phyloP scores from a whole-genome alignment of 2,113 vertebrate species.

The Monarcha castaneiventris region DNA sequence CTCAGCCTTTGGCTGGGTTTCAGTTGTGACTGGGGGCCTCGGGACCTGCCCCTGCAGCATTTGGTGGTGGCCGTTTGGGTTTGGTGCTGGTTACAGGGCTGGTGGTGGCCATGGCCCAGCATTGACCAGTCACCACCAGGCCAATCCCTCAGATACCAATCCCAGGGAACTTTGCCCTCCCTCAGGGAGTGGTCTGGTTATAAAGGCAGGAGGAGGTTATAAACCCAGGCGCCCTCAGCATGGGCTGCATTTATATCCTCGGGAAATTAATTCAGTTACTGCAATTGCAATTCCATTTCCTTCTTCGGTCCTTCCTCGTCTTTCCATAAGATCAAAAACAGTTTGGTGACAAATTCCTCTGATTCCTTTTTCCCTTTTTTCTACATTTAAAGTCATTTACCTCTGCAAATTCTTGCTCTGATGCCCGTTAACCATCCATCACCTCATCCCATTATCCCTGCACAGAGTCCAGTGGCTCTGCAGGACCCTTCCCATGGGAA shows the following conservation, averaged over 20 bases:
- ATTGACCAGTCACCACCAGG: accelerated
- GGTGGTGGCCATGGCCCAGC: accelerated
- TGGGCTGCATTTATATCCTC: neutral
- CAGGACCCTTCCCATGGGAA: neutral
- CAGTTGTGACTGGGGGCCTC: accelerated
- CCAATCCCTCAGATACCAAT: accelerated
- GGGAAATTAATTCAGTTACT: neutral
- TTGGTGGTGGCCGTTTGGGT: neutral
- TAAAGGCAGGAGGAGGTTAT: neutral
- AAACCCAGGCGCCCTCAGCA: neutral
- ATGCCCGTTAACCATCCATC: accelerated
- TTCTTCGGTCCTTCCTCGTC: neutral
- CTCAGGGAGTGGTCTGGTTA: neutral
- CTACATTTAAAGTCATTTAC: neutral
- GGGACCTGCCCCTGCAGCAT: neutral
- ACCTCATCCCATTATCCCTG: neutral
- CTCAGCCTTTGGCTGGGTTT: neutral
- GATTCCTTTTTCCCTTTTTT: neutral
- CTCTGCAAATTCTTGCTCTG: neutral
- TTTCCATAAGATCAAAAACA: neutral
- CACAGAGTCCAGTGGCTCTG: neutral
- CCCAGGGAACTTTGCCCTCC: neutral
- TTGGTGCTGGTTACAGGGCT: neutral
- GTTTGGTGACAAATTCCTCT: neutral
- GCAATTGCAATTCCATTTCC: neutral